Evolutionary conservation across 2,888 invertebrate genomes (phyloP).

Genomic region (Eristalis pertinax): DNA sequence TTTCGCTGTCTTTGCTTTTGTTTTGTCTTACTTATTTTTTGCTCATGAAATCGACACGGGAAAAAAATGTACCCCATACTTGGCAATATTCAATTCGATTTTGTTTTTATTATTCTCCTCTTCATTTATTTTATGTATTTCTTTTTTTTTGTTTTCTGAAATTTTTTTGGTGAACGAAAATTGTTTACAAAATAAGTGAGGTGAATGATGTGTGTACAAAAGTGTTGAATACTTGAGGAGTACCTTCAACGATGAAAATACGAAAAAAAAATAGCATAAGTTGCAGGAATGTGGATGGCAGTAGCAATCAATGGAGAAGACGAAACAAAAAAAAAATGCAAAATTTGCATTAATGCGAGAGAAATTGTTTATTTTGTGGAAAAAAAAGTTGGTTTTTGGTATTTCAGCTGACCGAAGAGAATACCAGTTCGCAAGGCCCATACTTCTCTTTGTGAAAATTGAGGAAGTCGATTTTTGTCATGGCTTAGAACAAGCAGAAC

Average conservation of each 20-base stretch:
- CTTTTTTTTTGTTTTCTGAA: background rate
- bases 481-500: background rate
- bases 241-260: slow-evolving; percentile 24
- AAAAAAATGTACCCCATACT: slow-evolving; percentile 41
- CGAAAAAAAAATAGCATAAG: slow-evolving; percentile 42
- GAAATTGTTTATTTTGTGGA: slow-evolving; percentile 39
- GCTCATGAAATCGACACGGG: slow-evolving; percentile 26
- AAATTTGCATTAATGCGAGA: slow-evolving; percentile 44
- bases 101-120: slow-evolving; percentile 36
- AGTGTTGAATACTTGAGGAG: slow-evolving; percentile 43
- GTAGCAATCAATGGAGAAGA: slow-evolving; percentile 11
- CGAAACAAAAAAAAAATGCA: slow-evolving; percentile 28
- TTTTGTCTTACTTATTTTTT: slow-evolving; percentile 16
- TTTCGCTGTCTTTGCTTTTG: slow-evolving; percentile 28
- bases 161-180: slow-evolving; percentile 6
- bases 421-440: background rate
- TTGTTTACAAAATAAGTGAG: slow-evolving; percentile 59
- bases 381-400: slow-evolving; percentile 28
- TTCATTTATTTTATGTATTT: slow-evolving; percentile 3
- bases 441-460: background rate
- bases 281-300: slow-evolving; percentile 55
- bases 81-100: slow-evolving; percentile 54
- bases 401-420: slow-evolving; percentile 7
- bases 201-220: slow-evolving; percentile 49
- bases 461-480: background rate